These are phyloP conservation scores for Melinaea marsaeus DNA, from an alignment of 2,888 invertebrate species.

Conservation along the genomic window DNA sequence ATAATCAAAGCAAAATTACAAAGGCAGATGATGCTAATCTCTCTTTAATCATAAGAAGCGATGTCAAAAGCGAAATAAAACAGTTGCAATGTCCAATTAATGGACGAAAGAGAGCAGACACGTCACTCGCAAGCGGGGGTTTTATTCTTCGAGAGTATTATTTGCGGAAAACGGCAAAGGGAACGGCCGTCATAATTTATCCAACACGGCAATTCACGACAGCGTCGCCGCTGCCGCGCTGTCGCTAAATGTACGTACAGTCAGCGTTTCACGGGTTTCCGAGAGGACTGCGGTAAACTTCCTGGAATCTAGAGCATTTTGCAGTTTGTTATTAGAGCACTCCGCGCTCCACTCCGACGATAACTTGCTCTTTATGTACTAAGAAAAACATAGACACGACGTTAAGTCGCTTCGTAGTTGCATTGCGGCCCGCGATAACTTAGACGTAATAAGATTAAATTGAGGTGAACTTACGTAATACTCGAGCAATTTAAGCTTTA, in stretches of 20 bases:
- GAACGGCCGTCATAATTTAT: constrained; percentile 68
- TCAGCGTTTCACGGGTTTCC: constrained; percentile 73
- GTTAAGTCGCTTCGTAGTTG: constrained; percentile 35
- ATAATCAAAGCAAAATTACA: background rate
- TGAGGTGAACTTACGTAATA: constrained; percentile 32
- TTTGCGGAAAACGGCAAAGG: constrained; percentile 67
- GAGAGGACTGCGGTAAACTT: constrained; percentile 58
- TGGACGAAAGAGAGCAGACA: constrained; percentile 45
- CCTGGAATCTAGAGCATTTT: constrained; percentile 70
- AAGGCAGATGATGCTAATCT: background rate
- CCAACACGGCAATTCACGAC: constrained; percentile 68
- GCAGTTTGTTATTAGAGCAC: constrained; percentile 68
- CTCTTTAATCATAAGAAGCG: background rate
- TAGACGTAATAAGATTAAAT: constrained; percentile 34
- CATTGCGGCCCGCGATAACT: constrained; percentile 20
- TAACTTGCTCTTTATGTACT: constrained; percentile 63
- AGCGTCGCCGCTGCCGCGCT: constrained; percentile 61
- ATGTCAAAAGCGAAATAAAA: constrained; percentile 12
- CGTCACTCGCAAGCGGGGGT: constrained; percentile 54
- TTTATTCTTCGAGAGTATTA: constrained; percentile 66
- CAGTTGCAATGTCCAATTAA: constrained; percentile 32
- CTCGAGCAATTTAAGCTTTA: constrained; percentile 28
- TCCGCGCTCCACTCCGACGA: constrained; percentile 43
- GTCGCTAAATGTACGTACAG: constrained; percentile 56
- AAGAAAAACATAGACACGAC: constrained; percentile 52